A percentile compares a stretch with the other conserved stretches of the same genome.
These are phyloP conservation scores for Neodiprion pinetum DNA, from an alignment of 1,140 invertebrate genomes.

Conservation along the genomic window DNA sequence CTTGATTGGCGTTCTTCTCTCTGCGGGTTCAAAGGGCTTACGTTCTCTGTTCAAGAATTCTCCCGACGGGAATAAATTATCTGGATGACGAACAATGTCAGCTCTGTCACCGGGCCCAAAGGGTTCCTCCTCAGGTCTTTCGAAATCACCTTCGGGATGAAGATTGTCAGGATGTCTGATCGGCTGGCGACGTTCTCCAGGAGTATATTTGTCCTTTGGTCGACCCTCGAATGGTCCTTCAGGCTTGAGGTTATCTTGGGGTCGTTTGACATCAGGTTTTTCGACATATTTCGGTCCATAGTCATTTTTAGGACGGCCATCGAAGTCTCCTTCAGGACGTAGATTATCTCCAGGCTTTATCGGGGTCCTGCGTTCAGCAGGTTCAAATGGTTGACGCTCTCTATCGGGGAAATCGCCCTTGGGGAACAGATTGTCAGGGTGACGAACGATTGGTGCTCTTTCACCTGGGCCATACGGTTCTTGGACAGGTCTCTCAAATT, in stretches of 20 bases:
- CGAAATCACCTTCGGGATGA: constrained; percentile 69
- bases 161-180: constrained; percentile 71
- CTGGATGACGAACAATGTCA: constrained; percentile 51
- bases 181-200: constrained; percentile 64
- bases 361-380: constrained; percentile 39
- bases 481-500: constrained; percentile 48
- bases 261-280: constrained; percentile 60
- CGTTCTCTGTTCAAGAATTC: constrained; percentile 60
- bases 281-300: constrained; percentile 62
- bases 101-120: constrained; percentile 59
- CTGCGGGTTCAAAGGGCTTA: constrained; percentile 30
- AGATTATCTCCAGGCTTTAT: constrained; percentile 60
- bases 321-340: constrained; percentile 61
- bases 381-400: constrained; percentile 21
- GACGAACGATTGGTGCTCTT: constrained; percentile 47
- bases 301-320: constrained; percentile 39
- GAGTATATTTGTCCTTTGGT: constrained; percentile 17
- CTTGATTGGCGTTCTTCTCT: constrained; percentile 41
- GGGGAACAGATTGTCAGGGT: constrained; percentile 47
- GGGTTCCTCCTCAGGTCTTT: constrained; percentile 54
- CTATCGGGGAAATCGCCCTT: constrained; percentile 56
- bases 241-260: constrained; percentile 64
- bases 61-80: constrained; percentile 68
- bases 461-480: constrained; percentile 46
- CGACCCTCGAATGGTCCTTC: constrained; percentile 55